Percentiles rank a stretch among this genome's conserved stretches.
Conservation (phyloP, 2,113 vertebrate genomes). For the Arvicanthis niloticus region DNA sequence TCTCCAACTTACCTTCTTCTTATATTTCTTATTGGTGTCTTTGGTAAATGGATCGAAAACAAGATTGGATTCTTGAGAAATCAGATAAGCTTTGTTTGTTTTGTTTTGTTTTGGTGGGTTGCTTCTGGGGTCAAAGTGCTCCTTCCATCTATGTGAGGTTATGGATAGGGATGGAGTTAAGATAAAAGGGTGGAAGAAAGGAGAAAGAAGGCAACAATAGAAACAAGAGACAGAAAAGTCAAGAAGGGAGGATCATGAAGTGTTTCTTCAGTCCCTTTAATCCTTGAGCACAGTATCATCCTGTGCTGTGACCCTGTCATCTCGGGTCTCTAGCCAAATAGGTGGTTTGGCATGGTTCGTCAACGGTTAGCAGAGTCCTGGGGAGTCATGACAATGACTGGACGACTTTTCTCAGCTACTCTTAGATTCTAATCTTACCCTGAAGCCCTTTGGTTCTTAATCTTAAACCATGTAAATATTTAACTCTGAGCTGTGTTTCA, state of each 20-base stretch:
- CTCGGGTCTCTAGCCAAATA: slow-evolving; percentile 41
- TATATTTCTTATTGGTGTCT: neutral
- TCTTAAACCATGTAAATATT: slow-evolving; percentile 73
- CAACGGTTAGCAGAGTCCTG: slow-evolving; percentile 21
- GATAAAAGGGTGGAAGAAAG: neutral
- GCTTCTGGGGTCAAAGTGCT: neutral
- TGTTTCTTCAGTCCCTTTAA: slow-evolving; percentile 8
- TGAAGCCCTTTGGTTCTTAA: slow-evolving; percentile 71
- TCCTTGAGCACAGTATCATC: neutral
- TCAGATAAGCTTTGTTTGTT: neutral
- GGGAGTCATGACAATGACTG: slow-evolving; percentile 22
- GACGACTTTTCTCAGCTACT: slow-evolving; percentile 60
- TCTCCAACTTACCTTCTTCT: neutral
- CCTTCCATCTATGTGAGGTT: neutral
- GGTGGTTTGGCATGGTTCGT: slow-evolving; percentile 35
- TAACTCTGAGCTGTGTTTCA: slow-evolving; percentile 71
- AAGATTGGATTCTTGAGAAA: neutral
- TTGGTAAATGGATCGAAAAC: slow-evolving; percentile 2
- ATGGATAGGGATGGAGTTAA: neutral
- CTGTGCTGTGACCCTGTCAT: neutral
- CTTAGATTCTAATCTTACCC: slow-evolving; percentile 46
- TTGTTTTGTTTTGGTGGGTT: too few species aligned
- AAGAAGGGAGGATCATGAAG: neutral
- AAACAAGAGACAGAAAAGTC: neutral
- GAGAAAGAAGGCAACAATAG: neutral